phyloP scores from a whole-genome alignment of 2,888 invertebrate species.

The Trachelus tabidus region DNA sequence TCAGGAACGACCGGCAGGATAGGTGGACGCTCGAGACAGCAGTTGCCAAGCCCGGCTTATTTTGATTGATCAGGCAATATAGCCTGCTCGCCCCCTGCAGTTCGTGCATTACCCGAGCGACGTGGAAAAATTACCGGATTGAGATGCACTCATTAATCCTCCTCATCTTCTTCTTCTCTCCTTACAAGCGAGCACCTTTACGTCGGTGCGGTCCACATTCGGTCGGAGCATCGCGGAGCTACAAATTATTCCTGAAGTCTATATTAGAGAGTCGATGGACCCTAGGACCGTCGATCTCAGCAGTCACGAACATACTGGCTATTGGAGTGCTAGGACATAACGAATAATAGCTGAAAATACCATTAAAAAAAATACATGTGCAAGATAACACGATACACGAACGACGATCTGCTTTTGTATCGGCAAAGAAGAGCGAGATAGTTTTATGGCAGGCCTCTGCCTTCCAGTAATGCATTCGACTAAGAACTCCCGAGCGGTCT shows the following conservation, averaged over 20 bases:
- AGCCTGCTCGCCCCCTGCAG: slow-evolving; percentile 61
- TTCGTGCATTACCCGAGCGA: slow-evolving; percentile 61
- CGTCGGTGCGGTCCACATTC: slow-evolving; percentile 25
- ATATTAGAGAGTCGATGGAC: slow-evolving; percentile 22
- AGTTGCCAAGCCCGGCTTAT: slow-evolving; percentile 49
- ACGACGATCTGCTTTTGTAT: neutral
- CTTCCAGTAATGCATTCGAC: slow-evolving; percentile 52
- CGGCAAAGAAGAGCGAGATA: slow-evolving; percentile 28
- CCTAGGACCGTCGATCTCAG: neutral
- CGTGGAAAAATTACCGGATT: slow-evolving; percentile 64
- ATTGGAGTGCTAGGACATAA: neutral
- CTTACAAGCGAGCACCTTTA: slow-evolving; percentile 4
- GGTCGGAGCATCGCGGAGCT: slow-evolving; percentile 30
- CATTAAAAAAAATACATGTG: slow-evolving; percentile 22
- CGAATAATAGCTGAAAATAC: neutral
- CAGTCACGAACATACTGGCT: neutral
- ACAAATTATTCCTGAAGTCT: slow-evolving; percentile 38
- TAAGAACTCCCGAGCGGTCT: slow-evolving; percentile 49
- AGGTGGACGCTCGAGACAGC: slow-evolving; percentile 7
- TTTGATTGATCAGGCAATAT: slow-evolving; percentile 65
- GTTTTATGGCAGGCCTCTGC: slow-evolving; percentile 55
- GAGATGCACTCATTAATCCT: slow-evolving; percentile 66
- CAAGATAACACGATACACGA: slow-evolving; percentile 3
- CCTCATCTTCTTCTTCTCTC: slow-evolving; percentile 24
- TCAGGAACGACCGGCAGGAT: neutral